These are phyloP conservation scores for Sericinus montela DNA, from an alignment of 2,888 invertebrate genomes.

Conservation along the genomic window DNA sequence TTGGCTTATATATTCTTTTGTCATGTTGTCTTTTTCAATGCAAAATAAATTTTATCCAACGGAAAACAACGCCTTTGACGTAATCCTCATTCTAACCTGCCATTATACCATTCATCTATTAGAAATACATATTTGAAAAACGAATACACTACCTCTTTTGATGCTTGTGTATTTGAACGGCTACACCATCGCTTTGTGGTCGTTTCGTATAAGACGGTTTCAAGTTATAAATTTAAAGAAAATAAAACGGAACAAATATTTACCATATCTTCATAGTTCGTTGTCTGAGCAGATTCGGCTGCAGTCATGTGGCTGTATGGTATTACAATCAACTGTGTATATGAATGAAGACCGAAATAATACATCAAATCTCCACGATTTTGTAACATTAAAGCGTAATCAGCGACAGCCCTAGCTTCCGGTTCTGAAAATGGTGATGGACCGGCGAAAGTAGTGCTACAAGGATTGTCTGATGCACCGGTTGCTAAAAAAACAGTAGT, in stretches of 20 bases:
- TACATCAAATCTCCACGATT: slow-evolving; percentile 48
- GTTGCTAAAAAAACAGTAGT: slow-evolving; percentile 32
- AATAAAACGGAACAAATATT: slow-evolving; percentile 18
- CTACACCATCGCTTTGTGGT: too few species aligned
- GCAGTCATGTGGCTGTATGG: slow-evolving; percentile 63
- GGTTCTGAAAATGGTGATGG: slow-evolving; percentile 73
- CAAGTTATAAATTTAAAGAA: too few species aligned
- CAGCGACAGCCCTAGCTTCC: slow-evolving; percentile 62
- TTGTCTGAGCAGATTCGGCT: slow-evolving; percentile 31
- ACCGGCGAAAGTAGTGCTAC: slow-evolving; percentile 75
- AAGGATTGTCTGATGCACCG: slow-evolving; percentile 63
- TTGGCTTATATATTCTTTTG: too few species aligned
- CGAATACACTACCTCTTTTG: too few species aligned
- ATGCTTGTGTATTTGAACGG: too few species aligned
- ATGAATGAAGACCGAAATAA: slow-evolving; percentile 79
- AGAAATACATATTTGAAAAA: too few species aligned
- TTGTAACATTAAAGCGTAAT: slow-evolving; percentile 45
- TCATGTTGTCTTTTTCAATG: too few species aligned
- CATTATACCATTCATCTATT: too few species aligned
- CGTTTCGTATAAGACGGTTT: too few species aligned
- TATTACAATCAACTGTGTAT: slow-evolving; percentile 72
- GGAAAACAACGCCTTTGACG: too few species aligned
- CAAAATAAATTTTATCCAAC: too few species aligned
- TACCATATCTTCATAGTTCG: slow-evolving; percentile 63
- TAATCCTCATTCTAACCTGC: too few species aligned